Evolutionary conservation across 64 coral and sea anemone species (phyloP).

Genomic region (Anthopleura sola): DNA sequence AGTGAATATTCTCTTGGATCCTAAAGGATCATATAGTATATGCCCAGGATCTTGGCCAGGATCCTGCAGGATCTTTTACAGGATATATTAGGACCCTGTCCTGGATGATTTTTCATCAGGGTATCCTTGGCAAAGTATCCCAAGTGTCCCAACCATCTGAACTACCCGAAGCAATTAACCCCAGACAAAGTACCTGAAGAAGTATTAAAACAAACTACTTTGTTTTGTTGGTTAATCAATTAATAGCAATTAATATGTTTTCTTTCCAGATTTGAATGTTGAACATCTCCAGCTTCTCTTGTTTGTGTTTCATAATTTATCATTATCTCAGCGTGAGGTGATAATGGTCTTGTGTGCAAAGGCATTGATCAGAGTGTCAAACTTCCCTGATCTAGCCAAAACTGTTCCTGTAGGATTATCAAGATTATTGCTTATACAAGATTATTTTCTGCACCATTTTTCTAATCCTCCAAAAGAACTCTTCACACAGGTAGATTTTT

Average conservation of each 20-base stretch:
- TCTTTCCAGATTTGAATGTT: conserved; percentile 78
- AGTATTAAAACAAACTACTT: no score
- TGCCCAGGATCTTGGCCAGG: no score
- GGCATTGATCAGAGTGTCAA: conserved; percentile 51
- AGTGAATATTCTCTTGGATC: no score
- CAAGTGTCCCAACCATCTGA: no score
- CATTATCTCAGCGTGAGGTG: conserved; percentile 47
- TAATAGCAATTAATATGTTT: neutral
- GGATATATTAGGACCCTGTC: no score
- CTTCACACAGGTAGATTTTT: conserved; percentile 67
- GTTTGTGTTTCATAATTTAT: conserved; percentile 97
- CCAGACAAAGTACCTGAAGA: no score
- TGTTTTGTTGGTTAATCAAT: neutral
- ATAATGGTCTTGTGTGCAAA: conserved; percentile 53
- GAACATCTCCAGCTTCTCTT: conserved; percentile 87
- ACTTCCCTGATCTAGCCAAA: conserved; percentile 31
- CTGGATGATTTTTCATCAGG: no score
- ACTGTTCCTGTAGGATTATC: conserved; percentile 31
- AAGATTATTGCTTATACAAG: conserved; percentile 65
- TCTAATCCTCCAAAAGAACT: conserved; percentile 80
- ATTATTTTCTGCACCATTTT: conserved; percentile 94
- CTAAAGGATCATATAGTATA: no score
- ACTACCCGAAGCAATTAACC: no score
- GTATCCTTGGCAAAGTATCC: no score
- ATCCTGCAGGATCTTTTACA: no score